Evolutionary conservation across 1,140 invertebrate genomes (phyloP).

Genomic region (Aleiodes sp.): DNA sequence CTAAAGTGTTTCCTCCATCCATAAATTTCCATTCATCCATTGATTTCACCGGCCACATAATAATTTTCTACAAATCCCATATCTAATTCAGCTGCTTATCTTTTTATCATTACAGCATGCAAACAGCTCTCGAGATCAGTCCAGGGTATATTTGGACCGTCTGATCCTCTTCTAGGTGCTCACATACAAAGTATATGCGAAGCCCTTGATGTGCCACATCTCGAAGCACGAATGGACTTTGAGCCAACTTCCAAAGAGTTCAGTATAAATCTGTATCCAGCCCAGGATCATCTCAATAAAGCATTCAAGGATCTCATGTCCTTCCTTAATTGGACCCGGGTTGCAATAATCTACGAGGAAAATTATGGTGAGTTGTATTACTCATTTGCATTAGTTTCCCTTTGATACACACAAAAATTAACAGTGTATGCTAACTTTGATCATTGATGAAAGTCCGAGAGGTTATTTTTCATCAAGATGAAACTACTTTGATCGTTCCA

Average conservation of each 20-base stretch:
- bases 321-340: slow-evolving; percentile 92
- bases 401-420: background rate
- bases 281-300: slow-evolving; percentile 81
- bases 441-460: background rate
- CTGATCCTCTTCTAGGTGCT: slow-evolving; percentile 80
- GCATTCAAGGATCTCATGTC: slow-evolving; percentile 88
- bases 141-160: slow-evolving; percentile 89
- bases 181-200: slow-evolving; percentile 92
- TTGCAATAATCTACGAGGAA: slow-evolving; percentile 93
- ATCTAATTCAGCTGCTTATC: too few relatives aligned
- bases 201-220: slow-evolving; percentile 86
- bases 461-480: too few relatives aligned
- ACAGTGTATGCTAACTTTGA: background rate
- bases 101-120: slow-evolving; percentile 76
- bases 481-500: too few relatives aligned
- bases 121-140: slow-evolving; percentile 85
- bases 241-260: slow-evolving; percentile 77
- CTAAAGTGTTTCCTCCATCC: too few relatives aligned
- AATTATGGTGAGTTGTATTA: slow-evolving; percentile 74
- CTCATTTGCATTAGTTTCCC: background rate
- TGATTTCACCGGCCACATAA: too few relatives aligned
- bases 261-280: slow-evolving; percentile 90
- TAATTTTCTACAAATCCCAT: too few relatives aligned
- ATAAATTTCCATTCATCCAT: too few relatives aligned
- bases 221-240: slow-evolving; percentile 81